Evolutionary conservation across 2,113 vertebrate species (phyloP), one percentile per base, ranked within the genome.

Genomic region (Seriola dumerili): DNA sequence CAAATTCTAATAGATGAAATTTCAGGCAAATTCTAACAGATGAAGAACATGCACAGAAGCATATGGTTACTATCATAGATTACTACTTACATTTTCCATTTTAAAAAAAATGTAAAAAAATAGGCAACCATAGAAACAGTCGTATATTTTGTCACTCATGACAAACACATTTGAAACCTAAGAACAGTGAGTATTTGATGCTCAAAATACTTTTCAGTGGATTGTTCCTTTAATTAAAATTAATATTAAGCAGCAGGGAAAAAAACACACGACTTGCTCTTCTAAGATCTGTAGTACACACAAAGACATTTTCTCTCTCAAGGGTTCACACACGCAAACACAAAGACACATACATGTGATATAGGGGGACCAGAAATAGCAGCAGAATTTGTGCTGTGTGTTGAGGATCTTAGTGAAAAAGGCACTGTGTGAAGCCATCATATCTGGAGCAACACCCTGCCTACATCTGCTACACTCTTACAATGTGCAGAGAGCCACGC

Each of bases 381-480:
- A 65, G 62, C 66, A 40, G 17, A 16, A 5, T 64, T 29, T 4
- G 6, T 38, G n/a, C 21, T 5, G 34, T 17, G 23, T 40, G 32
- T 40, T 8, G n/a, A 44, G 29, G n/a, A 38, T 58, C n/a, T 48
- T 19, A 5, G 70, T 58, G 44, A 82, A 75, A 52, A 69, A 81
- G 61, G 13, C 54, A 34, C 57, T 61, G 76, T 81, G 64, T 29
- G 52, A 40, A 32, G 54, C 72, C 29, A 48, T 69, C 59, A 58
- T 52, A 59, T 64, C 57, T 46, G 57, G 59, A 83, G 68, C 74
- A 40, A 9, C 59, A 8, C 58, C 5, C 36, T 13, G 8, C 29
- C 29, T 29, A 29, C 29, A 29, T 29, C 29, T 29, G 29, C 29
- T 29, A 29, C 29, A 29, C 29, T 29, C 29, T 29, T 29, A 29